Evolutionary conservation across 2,888 invertebrate species (phyloP).

Genomic region (Mylabris sibirica): DNA sequence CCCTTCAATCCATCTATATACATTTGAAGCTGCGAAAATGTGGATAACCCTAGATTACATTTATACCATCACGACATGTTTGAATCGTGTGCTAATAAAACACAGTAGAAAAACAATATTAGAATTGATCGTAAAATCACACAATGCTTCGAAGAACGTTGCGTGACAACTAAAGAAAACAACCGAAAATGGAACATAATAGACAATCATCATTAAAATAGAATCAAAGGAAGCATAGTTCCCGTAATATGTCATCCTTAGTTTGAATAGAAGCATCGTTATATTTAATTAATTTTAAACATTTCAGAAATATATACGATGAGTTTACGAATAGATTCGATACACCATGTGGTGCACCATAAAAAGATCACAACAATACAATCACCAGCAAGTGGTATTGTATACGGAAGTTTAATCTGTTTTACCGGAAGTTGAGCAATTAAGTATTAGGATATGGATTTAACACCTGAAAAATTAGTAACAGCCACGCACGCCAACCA

Average conservation of each 20-base stretch:
- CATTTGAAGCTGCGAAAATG: conserved; percentile 6
- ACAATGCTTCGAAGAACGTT: not conserved
- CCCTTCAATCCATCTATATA: not conserved
- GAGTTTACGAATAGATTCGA: conserved; percentile 57
- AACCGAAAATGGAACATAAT: not conserved
- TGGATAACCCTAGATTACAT: conserved; percentile 12
- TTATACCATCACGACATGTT: not conserved
- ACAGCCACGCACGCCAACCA: conserved; percentile 46
- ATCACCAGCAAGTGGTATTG: conserved; percentile 56
- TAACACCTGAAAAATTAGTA: conserved; percentile 58
- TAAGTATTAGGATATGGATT: conserved; percentile 52
- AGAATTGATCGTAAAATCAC: not conserved
- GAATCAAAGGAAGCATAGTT: conserved; percentile 38
- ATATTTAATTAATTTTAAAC: conserved; percentile 57
- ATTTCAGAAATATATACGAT: conserved; percentile 51
- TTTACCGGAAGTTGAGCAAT: conserved; percentile 54
- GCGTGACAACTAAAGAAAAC: not conserved
- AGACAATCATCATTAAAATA: conserved; percentile 30
- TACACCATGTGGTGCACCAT: conserved; percentile 54
- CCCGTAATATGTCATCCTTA: conserved; percentile 44
- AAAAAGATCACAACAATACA: conserved; percentile 52
- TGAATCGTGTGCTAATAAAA: not conserved
- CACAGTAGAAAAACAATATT: not conserved
- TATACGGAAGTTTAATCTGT: conserved; percentile 53
- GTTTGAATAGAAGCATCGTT: conserved; percentile 45